These are phyloP conservation scores for Fopius arisanus DNA, from an alignment of 1,140 invertebrate species.

Conservation along the genomic window DNA sequence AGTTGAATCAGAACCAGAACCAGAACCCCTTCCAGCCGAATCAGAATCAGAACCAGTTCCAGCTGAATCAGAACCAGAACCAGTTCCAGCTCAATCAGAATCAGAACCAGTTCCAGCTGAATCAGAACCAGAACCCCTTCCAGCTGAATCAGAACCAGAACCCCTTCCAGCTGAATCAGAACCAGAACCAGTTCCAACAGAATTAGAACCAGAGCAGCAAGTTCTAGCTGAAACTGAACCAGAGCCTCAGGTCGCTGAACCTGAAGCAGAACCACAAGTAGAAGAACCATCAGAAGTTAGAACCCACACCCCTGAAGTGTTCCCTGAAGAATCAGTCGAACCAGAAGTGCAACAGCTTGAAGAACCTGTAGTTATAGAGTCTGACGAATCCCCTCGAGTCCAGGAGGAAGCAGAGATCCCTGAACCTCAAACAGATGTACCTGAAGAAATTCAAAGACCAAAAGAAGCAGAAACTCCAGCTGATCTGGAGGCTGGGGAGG, in stretches of 20 bases:
- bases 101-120: not conserved
- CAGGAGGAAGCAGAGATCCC: not conserved
- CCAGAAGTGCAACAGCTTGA: not conserved
- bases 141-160: conserved; percentile 21
- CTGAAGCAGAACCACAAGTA: not conserved
- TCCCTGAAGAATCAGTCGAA: not conserved
- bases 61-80: conserved; percentile 17
- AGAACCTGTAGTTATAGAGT: not conserved
- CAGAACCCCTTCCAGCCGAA: conserved; percentile 22
- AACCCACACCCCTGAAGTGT: too few relatives aligned
- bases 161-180: not conserved
- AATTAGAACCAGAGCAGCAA: conserved; percentile 21
- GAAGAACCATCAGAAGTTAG: too few relatives aligned
- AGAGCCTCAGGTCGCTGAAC: conserved; percentile 6
- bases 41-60: conserved; percentile 22
- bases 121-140: conserved; percentile 20
- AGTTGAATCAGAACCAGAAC: conserved; percentile 3
- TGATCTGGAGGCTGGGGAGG: conserved; percentile 13
- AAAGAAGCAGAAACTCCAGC: not conserved
- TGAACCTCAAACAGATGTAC: not conserved
- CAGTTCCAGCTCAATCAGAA: not conserved
- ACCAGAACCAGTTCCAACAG: conserved; percentile 5
- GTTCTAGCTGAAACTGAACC: conserved; percentile 1
- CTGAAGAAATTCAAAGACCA: too few relatives aligned
- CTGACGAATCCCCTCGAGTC: not conserved